Conservation (phyloP, 2,113 vertebrate species). For the Arizona elegans region DNA sequence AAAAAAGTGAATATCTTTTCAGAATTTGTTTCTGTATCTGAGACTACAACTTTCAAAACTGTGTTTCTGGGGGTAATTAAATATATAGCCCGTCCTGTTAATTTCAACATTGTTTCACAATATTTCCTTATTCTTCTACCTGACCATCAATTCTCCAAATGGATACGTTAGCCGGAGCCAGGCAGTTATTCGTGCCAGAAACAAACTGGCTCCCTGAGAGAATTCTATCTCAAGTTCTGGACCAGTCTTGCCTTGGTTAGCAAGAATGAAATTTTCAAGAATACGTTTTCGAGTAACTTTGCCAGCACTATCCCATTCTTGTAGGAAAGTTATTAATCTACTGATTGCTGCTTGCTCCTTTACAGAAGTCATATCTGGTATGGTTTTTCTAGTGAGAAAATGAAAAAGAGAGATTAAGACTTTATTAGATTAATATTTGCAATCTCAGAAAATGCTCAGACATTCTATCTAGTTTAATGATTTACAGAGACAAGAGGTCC, state of each 20-base stretch:
- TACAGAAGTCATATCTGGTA: constrained; percentile 64
- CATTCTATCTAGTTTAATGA: not conserved
- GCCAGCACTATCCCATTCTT: constrained; percentile 78
- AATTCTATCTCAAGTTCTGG: constrained; percentile 82
- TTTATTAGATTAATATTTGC: not conserved
- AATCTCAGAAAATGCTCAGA: not conserved
- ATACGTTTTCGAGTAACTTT: constrained; percentile 61
- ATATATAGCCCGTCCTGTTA: not conserved
- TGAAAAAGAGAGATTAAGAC: constrained; percentile 9
- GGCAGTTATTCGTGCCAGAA: constrained; percentile 78
- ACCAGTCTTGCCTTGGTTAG: constrained; percentile 72
- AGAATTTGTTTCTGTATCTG: not conserved
- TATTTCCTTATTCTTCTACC: not conserved
- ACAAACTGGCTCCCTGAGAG: constrained; percentile 79
- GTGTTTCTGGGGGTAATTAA: not conserved
- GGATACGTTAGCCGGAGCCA: constrained; percentile 84
- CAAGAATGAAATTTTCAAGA: constrained; percentile 73
- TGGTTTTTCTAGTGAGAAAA: constrained; percentile 13
- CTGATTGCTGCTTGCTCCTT: constrained; percentile 71
- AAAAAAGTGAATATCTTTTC: not conserved
- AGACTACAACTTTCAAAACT: not conserved
- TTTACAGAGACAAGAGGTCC: not conserved
- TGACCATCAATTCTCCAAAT: constrained; percentile 21
- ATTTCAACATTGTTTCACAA: not conserved
- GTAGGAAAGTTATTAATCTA: constrained; percentile 73